These are phyloP conservation scores for Carettochelys insculpta DNA, from an alignment of 2,113 vertebrate genomes.

Conservation along the genomic window DNA sequence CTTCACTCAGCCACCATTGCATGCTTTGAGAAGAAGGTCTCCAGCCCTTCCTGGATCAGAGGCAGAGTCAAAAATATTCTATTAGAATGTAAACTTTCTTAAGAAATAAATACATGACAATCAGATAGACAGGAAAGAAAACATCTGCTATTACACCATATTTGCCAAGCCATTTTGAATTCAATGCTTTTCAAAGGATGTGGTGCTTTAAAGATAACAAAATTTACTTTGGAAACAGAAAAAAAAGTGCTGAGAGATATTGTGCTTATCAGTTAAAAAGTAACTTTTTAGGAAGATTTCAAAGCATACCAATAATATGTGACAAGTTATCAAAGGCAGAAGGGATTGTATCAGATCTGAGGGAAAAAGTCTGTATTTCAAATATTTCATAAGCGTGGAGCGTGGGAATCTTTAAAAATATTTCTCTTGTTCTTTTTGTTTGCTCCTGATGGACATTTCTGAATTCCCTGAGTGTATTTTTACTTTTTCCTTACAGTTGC, in stretches of 20 bases:
- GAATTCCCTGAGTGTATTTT: conserved; percentile 3
- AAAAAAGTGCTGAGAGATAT: not conserved
- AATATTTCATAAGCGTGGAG: not conserved
- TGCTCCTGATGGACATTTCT: not conserved
- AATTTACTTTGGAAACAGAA: not conserved
- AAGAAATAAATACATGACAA: not conserved
- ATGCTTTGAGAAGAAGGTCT: not conserved
- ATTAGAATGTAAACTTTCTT: not conserved
- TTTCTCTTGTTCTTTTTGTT: not conserved
- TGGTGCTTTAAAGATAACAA: not conserved
- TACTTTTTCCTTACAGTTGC: conserved; percentile 7
- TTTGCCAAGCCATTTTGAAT: not conserved
- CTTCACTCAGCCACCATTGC: not conserved
- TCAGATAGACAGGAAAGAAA: not conserved
- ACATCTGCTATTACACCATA: not conserved
- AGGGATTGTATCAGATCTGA: not conserved
- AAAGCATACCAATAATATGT: not conserved
- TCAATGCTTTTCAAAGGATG: not conserved
- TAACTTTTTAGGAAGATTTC: not conserved
- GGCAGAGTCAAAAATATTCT: not conserved
- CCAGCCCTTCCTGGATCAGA: not conserved
- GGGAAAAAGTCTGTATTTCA: not conserved
- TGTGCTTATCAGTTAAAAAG: not conserved
- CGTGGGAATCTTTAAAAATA: not conserved
- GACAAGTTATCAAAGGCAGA: not conserved